Evolutionary conservation across 2,888 invertebrate species (phyloP), one percentile per base, ranked within the genome.

Genomic region (Acanthopleura granulata): DNA sequence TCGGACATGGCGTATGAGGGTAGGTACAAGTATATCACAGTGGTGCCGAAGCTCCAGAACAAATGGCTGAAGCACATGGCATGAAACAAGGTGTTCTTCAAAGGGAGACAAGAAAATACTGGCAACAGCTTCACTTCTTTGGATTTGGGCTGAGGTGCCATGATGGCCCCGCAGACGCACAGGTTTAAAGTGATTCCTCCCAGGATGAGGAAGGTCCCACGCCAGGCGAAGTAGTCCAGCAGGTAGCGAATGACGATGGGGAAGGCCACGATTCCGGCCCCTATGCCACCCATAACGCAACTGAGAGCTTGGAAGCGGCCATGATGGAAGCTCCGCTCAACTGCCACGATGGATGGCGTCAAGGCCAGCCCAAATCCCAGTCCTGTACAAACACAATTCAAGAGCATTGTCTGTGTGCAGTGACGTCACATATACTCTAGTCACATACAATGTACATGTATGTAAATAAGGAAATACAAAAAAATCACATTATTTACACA

Each of bases 11-110:
- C 86, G 73, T 88, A 89, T 0, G 86, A 84, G 0, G 89, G 89
- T 62, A 88, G 75, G 74, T 87, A 87, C 82, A 86, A 85, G 80
- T 87, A 89, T 49, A 88, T 84, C 14, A 88, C 81, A 22, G 86
- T 84, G 29, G 86, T 84, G 15, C 88, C 89, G 74, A 87, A 86
- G 74, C 88, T 87, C 88, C 88, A 89, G 78, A 89, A 86, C 72
- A 88, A 82, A 78, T 88, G 88, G 49, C 86, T 85, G 30, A 87
- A 84, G 74, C 87, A 85, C 83, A 89, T 81, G 6, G 85, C 86
- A 50, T 83, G 83, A 77, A 89, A 89, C 72, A 86, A 81, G 0
- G 85, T 83, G 77, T 86, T 85, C n/a, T 84, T 79, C 27, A 88
- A 80, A 12, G 88, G 87, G 50, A 84, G 74, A 74, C 86, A 87